These are phyloP conservation scores for Nephotettix cincticeps DNA, from an alignment of 1,140 invertebrate genomes.

Conservation along the genomic window DNA sequence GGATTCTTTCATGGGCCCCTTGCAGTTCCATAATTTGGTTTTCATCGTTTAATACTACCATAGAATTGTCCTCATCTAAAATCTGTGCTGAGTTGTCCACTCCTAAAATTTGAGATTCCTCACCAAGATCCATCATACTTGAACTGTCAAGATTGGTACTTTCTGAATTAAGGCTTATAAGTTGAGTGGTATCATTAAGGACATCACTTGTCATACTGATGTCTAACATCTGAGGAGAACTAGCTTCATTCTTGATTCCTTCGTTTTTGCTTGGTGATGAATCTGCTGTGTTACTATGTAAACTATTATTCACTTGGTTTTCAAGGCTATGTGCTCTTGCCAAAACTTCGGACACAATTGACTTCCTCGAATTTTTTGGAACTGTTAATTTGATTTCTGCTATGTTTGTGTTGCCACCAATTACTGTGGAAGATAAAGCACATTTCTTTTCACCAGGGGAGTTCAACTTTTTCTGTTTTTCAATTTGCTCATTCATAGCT, in stretches of 20 bases:
- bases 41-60: constrained; percentile 11
- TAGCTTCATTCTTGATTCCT: not conserved
- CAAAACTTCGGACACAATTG: constrained; percentile 35
- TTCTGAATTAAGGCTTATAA: not conserved
- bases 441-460: constrained; percentile 21
- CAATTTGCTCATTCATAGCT: constrained; percentile 34
- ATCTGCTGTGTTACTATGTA: not conserved
- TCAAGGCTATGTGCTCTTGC: constrained; percentile 26
- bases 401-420: constrained; percentile 34
- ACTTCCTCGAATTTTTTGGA: constrained; percentile 33
- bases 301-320: not conserved
- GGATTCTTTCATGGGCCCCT: not conserved
- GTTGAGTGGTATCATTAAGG: not conserved
- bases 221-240: not conserved
- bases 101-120: not conserved
- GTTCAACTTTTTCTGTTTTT: constrained; percentile 34
- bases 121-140: not conserved
- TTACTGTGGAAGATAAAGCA: constrained; percentile 28
- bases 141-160: not conserved
- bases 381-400: constrained; percentile 36
- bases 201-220: not conserved
- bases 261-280: not conserved
- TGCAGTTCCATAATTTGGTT: not conserved
- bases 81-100: not conserved
- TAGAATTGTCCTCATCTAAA: not conserved